Evolutionary conservation across 1,140 invertebrate species (phyloP), one percentile per base, ranked within the genome.

Genomic region (Drosophila grimshawi): DNA sequence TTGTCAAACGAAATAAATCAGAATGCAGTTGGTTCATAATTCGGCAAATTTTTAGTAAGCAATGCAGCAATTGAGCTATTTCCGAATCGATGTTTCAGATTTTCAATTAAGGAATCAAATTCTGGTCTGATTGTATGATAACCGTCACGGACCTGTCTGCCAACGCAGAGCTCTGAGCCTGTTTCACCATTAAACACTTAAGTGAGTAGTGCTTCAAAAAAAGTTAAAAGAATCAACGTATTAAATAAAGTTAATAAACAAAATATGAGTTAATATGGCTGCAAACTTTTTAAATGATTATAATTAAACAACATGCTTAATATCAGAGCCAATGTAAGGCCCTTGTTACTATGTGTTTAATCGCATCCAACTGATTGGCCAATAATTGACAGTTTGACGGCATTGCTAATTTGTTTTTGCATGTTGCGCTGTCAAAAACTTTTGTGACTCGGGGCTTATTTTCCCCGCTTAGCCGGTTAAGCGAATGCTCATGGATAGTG

Each of bases 321-420:
- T 32, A 33, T 5, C 39, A 35, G 41, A 33, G 11, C 1, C 39
- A 39, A 53, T 43, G 35, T 27, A 41, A 64, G 33, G 27, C 4
- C 33, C 43, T 48, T 55, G 68, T n/a, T 57, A 52, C 29, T 39
- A 75, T 62, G 33, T 76, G 71, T 72, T 83, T 82, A 88, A 86
- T 78, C 74, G 78, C 66, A 81, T 64, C 71, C 64, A 78, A 78
- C 81, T 89, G 89, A 89, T 89, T 85, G 75, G 63, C 45, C 65
- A 66, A 74, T 89, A 89, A 89, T 89, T 89, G 85, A 89, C 85
- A 89, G 80, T 70, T 85, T 89, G 85, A 89, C 80, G 72, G 70
- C 67, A 89, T 76, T 37, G 57, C 74, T 89, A 89, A 85, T 89
- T 89, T 89, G 85, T 89, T 89, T 88, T 81, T 89, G 80, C 85